These are phyloP conservation scores for Eulemur macaco DNA, from an alignment of 2,113 vertebrate genomes.

Conservation along the genomic window DNA sequence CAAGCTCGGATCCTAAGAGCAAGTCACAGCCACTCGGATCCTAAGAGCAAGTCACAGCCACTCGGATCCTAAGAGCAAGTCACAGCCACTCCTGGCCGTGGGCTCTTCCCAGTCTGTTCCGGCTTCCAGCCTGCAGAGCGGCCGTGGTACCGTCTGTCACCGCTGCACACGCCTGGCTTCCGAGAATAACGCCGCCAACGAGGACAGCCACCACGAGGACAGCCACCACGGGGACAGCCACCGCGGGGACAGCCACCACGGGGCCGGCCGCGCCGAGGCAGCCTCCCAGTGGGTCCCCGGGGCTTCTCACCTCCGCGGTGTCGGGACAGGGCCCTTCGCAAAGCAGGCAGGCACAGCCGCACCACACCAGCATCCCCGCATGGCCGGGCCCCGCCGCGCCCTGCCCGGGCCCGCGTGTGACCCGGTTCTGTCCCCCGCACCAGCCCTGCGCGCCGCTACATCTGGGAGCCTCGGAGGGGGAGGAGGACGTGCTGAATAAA, in stretches of 20 bases:
- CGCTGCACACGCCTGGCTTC: conserved; percentile 38
- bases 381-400: conserved; percentile 46
- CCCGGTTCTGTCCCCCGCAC: conserved; percentile 7
- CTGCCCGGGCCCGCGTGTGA: too few species aligned
- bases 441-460: conserved; percentile 50
- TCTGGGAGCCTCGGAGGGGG: conserved; percentile 48
- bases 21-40: not conserved
- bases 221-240: conserved; percentile 55
- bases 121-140: conserved; percentile 70
- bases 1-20: conserved; percentile 27
- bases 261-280: not conserved
- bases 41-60: conserved; percentile 7
- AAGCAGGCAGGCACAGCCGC: conserved; percentile 82
- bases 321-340: conserved; percentile 76
- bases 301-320: conserved; percentile 81
- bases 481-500: conserved; percentile 57
- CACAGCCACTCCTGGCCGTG: conserved; percentile 66
- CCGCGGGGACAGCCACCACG: conserved; percentile 45
- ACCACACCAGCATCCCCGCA: conserved; percentile 81
- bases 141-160: not conserved
- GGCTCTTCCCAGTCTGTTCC: conserved; percentile 68
- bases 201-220: conserved; percentile 52
- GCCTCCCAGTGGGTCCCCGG: not conserved
- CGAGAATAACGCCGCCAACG: conserved; percentile 65
- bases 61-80: not conserved